Conservation (phyloP, 2,888 invertebrate genomes). For the Scaptomyza tumidula region DNA sequence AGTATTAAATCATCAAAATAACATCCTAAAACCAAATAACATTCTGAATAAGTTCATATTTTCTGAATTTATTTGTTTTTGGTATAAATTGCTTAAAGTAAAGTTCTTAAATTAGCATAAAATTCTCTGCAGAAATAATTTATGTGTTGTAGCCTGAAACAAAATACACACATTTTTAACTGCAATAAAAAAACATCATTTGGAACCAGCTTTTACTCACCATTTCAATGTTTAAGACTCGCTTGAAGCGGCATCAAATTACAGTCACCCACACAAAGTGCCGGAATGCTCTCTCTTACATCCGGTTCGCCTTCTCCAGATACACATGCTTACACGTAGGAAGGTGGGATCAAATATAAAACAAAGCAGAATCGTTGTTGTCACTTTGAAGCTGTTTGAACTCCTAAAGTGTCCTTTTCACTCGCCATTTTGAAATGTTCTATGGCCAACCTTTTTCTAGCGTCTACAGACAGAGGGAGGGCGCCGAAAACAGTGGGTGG, state of each 20-base stretch:
- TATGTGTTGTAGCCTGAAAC: constrained; percentile 40
- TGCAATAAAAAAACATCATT: constrained; percentile 45
- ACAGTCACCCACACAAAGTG: constrained; percentile 35
- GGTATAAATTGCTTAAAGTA: constrained; percentile 21
- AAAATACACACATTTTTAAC: constrained; percentile 27
- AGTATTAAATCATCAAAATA: not conserved
- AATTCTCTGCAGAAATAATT: constrained; percentile 34
- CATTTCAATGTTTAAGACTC: constrained; percentile 43
- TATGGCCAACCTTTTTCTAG: constrained; percentile 47
- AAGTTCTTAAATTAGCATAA: constrained; percentile 41
- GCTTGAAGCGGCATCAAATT: constrained; percentile 65
- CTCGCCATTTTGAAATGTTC: constrained; percentile 59
- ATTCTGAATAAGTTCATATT: not conserved
- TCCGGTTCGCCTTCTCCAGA: not conserved
- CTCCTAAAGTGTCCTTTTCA: constrained; percentile 70
- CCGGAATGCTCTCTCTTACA: constrained; percentile 2
- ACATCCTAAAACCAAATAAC: not conserved
- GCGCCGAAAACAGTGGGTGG: not conserved
- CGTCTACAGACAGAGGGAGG: constrained; percentile 1
- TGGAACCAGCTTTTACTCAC: constrained; percentile 29
- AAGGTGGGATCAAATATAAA: constrained; percentile 65
- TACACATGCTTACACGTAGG: constrained; percentile 18
- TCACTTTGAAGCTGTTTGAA: constrained; percentile 71
- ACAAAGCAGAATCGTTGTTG: constrained; percentile 56
- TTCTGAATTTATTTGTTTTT: not conserved